Evolutionary conservation across 1,140 invertebrate species (phyloP), one percentile per base, ranked within the genome.

Genomic region (Ceratina calcarata): DNA sequence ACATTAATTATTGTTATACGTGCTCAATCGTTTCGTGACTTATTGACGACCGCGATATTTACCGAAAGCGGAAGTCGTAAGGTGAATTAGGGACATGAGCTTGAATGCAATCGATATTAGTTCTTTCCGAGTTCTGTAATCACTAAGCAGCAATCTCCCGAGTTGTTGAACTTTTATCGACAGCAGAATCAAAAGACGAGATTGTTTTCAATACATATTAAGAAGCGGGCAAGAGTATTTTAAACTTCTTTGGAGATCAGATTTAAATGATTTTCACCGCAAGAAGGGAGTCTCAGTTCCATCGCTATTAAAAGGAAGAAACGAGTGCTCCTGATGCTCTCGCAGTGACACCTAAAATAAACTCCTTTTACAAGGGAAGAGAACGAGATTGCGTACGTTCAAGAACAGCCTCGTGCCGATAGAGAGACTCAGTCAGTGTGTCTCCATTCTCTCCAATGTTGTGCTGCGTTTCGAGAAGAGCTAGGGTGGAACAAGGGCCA

Each of bases 381-480:
- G 69, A 72, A 53, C 72, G 62, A 68, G 73, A 66, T 58, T 64
- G 73, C 71, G 71, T 70, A 58, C 61, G 75, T 76, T 75, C 73
- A 65, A 82, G 81, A 81, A 27, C 73, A 27, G 72, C 22, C 27
- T 61, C 64, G 78, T 74, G 60, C 27, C 57, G 27, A 69, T 80
- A 37, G 68, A 20, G 37, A 55, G 45, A n/a, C 58, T 86, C 85
- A 86, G 82, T 85, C 73, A 20, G 67, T 83, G 75, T 49, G 18
- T 66, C 27, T 80, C 49, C 82, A 77, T 73, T 75, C 61, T 62
- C 75, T 61, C 73, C 74, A 70, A 92, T 92, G 91, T 84, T 91
- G 80, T 92, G 91, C 77, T 92, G 91, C 62, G 90, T 92, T 45
- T 89, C 91, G 72, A 90, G 86, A 72, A 89, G 87, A 71, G 83